Evolutionary conservation across 2,797 vertebrate species (phyloP), one percentile per base, ranked within the genome.

Genomic region (Uromys caudimaculatus): DNA sequence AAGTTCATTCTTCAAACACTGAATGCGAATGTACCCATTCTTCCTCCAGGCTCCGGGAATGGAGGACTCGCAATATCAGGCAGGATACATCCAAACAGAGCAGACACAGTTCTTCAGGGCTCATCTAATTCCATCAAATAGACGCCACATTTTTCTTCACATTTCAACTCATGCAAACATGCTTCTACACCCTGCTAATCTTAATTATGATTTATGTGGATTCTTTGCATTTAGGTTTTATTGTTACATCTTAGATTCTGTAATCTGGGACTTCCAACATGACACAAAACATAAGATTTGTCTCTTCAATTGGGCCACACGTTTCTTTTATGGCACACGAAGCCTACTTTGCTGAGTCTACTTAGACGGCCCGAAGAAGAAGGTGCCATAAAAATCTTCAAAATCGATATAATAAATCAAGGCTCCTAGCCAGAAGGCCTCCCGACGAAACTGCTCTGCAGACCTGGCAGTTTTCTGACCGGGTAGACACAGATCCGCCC

Each of bases 381-480:
- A 93, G 47, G 79, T 89, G 89, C 71, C 81, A 75, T 44, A 58
- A 56, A 95, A 93, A 93, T 90, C 97, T 81, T 90, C 64, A 88
- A 62, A 95, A 95, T 97, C 88, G 77, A 44, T 62, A 90, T 47
- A 75, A 82, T 89, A 96, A 90, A 94, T 95, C 93, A 84, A 88
- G 27, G 17, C 54, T 96, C 84, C 94, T 93, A 60, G 69, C 93
- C 75, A 56, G 90, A 91, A 96, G 91, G 58, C 58, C 96, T 93
- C 83, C 90, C 90, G 79, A 88, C 56, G 64, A 86, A 84, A 88
- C 44, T 24, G 41, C 90, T 90, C 89, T 95, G 87, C 84, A 62
- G 82, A 92, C 79, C 14, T 89, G 89, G 73, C 91, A 93, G 91
- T 96, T 97, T 94, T 95, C 87, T 94, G 83, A 88, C 86, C 54